Evolutionary conservation across 2,888 invertebrate species (phyloP).

Genomic region (Danaus chrysippus): DNA sequence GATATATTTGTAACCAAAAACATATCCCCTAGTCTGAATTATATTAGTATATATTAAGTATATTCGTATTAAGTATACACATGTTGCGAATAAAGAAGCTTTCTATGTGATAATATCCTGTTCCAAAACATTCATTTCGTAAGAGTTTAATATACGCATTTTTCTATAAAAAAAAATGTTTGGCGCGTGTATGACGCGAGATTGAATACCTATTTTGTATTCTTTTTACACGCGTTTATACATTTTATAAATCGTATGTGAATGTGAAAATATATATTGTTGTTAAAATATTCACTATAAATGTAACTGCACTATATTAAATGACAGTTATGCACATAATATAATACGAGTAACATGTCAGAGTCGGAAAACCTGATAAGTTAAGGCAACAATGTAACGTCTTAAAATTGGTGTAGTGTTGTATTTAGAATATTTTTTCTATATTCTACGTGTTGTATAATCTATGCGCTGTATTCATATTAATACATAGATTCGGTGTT

Average conservation of each 20-base stretch:
- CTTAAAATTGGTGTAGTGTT: conserved; percentile 29
- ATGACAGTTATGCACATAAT: conserved; percentile 22
- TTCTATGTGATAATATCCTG: conserved; percentile 41
- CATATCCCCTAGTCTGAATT: conserved; percentile 73
- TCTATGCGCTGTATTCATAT: neutral
- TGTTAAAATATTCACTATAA: conserved; percentile 14
- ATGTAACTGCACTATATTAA: conserved; percentile 10
- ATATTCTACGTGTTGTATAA: conserved; percentile 24
- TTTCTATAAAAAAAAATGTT: conserved; percentile 41
- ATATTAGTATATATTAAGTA: conserved; percentile 45
- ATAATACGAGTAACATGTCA: conserved; percentile 40
- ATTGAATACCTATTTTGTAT: conserved; percentile 55
- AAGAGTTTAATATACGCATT: too few relatives aligned
- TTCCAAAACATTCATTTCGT: conserved; percentile 16
- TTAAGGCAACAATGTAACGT: conserved; percentile 43
- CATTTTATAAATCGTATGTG: conserved; percentile 41
- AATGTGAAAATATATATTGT: conserved; percentile 26
- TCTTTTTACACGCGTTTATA: conserved; percentile 57
- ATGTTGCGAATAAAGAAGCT: conserved; percentile 36
- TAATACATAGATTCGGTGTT: neutral
- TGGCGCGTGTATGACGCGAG: conserved; percentile 67
- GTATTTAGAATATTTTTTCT: conserved; percentile 18
- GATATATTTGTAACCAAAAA: conserved; percentile 69
- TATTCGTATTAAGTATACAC: conserved; percentile 36
- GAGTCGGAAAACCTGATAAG: conserved; percentile 69